Evolutionary conservation across 2,888 invertebrate species (phyloP), one percentile per base, ranked within the genome.

Genomic region (Hirtodrosophila trivittata): DNA sequence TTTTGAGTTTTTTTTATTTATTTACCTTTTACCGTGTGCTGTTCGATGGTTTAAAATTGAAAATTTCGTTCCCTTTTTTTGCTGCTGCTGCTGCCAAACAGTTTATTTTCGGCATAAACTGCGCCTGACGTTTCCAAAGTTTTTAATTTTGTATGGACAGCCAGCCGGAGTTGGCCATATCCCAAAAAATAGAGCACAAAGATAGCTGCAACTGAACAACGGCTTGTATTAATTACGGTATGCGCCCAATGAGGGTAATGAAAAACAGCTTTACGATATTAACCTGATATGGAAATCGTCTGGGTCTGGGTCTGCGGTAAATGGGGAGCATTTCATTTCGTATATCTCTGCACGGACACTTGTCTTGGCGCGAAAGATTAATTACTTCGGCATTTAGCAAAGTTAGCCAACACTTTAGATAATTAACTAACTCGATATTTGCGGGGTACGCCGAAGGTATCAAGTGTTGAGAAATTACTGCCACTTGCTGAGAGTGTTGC

Each of bases 71-170:
- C 26, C 14, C 25, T 51, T 42, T 42, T 42, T 42, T 26, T 43
- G 16, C 3, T 12, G 0, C 12, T 55, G 13, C 0, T 9, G 7
- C 13, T 45, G 10, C 13, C 10, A 33, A 12, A 12, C n/a, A 14
- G 39, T 18, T 25, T 26, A 38, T 25, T 35, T 25, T 33, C 8
- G n/a, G n/a, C 32, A 46, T 25, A 14, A 28, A 55, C 42, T 66
- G 66, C 49, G 26, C 33, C 39, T 72, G 66, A 55, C 70, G 56
- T 64, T 63, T 38, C 30, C 26, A 67, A 76, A 63, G 50, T 75
- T 66, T 66, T 32, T 30, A 65, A 68, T 55, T 45, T 60, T 14
- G 37, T 46, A 41, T 35, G 18, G 32, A 32, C 14, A 18, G 37
- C 28, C 16, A 18, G 12, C n/a, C 13, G 9, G 12, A 35, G 10